Conservation (phyloP, 2,888 invertebrate genomes). For the Choristoneura rosaceana region DNA sequence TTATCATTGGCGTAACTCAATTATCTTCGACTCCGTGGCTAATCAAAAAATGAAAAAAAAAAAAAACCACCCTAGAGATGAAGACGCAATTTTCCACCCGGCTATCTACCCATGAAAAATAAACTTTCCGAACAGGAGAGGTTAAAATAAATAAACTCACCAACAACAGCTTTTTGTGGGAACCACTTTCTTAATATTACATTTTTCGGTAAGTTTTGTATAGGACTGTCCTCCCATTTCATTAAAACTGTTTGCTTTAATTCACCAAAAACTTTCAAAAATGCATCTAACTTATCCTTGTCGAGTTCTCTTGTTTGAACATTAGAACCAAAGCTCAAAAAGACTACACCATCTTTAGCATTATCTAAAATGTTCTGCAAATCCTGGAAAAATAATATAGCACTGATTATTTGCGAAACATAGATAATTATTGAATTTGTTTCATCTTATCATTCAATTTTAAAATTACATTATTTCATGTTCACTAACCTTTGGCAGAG, state of each 20-base stretch:
- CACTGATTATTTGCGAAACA: neutral
- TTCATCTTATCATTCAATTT: neutral
- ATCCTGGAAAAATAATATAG: slow-evolving; percentile 49
- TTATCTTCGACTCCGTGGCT: too few relatives aligned
- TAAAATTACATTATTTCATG: neutral
- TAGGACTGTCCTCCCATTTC: slow-evolving; percentile 77
- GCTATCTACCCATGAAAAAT: too few relatives aligned
- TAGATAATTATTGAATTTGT: too few relatives aligned
- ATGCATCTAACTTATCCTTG: slow-evolving; percentile 50
- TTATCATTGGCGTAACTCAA: too few relatives aligned
- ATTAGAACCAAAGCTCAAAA: slow-evolving; percentile 63
- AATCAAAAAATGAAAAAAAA: too few relatives aligned
- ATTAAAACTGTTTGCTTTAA: slow-evolving; percentile 79
- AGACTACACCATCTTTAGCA: slow-evolving; percentile 56
- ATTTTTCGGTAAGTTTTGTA: slow-evolving; percentile 68
- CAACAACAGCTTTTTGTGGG: slow-evolving; percentile 81
- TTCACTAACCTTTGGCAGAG: slow-evolving; percentile 25
- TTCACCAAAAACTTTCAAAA: slow-evolving; percentile 69
- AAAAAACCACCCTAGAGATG: too few relatives aligned
- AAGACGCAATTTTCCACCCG: too few relatives aligned
- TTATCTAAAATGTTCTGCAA: slow-evolving; percentile 55
- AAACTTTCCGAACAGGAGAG: too few relatives aligned
- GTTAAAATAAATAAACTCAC: slow-evolving; percentile 49
- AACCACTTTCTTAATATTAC: slow-evolving; percentile 80
- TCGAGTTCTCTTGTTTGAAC: slow-evolving; percentile 55